A percentile compares a stretch with the other conserved stretches of the same genome.
Conservation (phyloP, 1,140 invertebrate species). For the Calephelis nemesis region DNA sequence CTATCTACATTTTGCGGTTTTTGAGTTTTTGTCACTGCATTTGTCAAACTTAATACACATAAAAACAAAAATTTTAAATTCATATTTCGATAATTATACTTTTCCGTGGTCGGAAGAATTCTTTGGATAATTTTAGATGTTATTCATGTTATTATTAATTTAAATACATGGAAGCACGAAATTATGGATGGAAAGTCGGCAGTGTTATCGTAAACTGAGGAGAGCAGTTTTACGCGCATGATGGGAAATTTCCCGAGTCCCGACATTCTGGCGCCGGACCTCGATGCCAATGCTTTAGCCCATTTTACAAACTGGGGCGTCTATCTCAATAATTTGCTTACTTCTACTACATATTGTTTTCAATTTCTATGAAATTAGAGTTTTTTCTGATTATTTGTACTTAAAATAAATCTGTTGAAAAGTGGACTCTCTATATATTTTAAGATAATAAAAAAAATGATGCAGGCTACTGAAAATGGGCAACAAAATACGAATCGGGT, state of each 20-base stretch:
- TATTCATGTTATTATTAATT: conserved; percentile 2
- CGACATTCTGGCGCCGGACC: conserved; percentile 36
- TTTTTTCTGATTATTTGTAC: no score
- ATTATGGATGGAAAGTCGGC: conserved; percentile 19
- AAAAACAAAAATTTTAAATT: conserved; percentile 19
- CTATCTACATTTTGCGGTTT: conserved; percentile 35
- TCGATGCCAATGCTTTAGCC: conserved; percentile 25
- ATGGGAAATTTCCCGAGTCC: conserved; percentile 35
- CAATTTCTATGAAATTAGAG: no score
- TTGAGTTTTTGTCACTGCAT: conserved; percentile 32
- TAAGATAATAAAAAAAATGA: no score
- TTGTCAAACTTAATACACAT: conserved; percentile 7
- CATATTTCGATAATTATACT: conserved; percentile 4
- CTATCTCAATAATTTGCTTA: not conserved
- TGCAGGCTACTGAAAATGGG: no score
- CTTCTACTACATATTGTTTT: no score
- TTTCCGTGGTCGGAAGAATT: not conserved
- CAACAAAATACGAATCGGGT: no score
- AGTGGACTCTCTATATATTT: no score
- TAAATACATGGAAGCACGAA: not conserved
- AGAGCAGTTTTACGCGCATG: conserved; percentile 26
- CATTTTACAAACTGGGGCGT: conserved; percentile 1
- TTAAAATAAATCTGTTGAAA: no score
- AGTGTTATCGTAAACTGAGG: conserved; percentile 23
- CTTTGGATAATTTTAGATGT: no score